Evolutionary conservation across 2,888 invertebrate species (phyloP).

Genomic region (Unio pictorum): DNA sequence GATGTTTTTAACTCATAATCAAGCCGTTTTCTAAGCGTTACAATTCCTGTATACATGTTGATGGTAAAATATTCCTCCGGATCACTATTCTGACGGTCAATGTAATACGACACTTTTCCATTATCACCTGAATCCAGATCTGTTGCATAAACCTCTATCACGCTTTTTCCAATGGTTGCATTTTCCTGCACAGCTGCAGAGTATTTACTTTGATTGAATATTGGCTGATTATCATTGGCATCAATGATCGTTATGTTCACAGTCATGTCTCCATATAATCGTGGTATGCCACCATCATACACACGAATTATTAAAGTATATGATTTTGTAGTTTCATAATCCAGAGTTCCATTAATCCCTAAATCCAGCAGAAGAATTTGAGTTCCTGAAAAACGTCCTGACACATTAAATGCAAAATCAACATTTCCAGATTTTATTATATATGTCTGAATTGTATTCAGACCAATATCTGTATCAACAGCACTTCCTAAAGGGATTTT

Average conservation of each 20-base stretch:
- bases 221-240: constrained; percentile 95
- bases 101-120: constrained; percentile 91
- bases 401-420: constrained; percentile 90
- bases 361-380: constrained; percentile 93
- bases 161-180: constrained; percentile 91
- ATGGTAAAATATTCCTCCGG: constrained; percentile 92
- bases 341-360: constrained; percentile 92
- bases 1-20: constrained; percentile 90
- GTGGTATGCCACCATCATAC: constrained; percentile 90
- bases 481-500: constrained; percentile 78
- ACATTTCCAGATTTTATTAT: constrained; percentile 94
- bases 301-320: constrained; percentile 92
- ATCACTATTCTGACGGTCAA: constrained; percentile 85
- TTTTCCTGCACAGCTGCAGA: constrained; percentile 93
- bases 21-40: constrained; percentile 81
- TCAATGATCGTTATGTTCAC: constrained; percentile 92
- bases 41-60: constrained; percentile 86
- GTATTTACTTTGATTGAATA: constrained; percentile 95
- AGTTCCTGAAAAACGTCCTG: constrained; percentile 89
- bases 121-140: constrained; percentile 93
- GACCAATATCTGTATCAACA: constrained; percentile 89
- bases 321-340: constrained; percentile 89
- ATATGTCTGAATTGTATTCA: constrained; percentile 89
- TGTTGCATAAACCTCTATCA: constrained; percentile 94
- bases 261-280: constrained; percentile 84